Conservation (phyloP, 2,888 invertebrate genomes). For the Eilema griseolum region DNA sequence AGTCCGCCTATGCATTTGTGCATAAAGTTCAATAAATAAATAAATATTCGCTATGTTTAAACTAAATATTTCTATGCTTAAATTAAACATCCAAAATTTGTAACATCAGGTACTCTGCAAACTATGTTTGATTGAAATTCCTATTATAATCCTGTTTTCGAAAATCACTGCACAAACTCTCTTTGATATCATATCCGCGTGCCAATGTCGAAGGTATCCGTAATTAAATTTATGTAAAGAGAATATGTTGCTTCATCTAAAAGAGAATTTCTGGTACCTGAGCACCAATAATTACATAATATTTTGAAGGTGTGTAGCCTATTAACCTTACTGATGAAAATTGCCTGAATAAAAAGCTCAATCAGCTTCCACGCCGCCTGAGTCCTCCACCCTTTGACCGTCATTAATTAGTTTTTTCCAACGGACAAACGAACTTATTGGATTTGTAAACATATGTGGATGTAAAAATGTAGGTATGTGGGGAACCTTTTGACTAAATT, state of each 20-base stretch:
- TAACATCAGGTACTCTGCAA: neutral
- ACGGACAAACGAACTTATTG: slow-evolving; percentile 5
- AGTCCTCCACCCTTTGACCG: slow-evolving; percentile 65
- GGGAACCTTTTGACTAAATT: no score
- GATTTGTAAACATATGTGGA: neutral
- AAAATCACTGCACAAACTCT: slow-evolving; percentile 51
- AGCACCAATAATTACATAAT: slow-evolving; percentile 33
- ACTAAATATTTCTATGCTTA: no score
- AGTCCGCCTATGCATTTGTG: no score
- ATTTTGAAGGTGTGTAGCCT: slow-evolving; percentile 45
- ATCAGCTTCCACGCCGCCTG: slow-evolving; percentile 63
- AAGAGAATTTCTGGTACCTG: slow-evolving; percentile 21
- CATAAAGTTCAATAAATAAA: no score
- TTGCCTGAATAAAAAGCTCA: slow-evolving; percentile 62
- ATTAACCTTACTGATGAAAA: slow-evolving; percentile 60
- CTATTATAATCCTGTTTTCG: slow-evolving; percentile 45
- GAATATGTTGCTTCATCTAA: slow-evolving; percentile 24
- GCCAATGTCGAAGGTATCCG: slow-evolving; percentile 54
- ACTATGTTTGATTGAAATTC: slow-evolving; percentile 36
- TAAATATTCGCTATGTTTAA: no score
- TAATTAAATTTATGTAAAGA: slow-evolving; percentile 59
- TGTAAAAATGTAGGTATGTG: no score
- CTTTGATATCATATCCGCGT: slow-evolving; percentile 60
- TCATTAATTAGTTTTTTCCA: slow-evolving; percentile 76
- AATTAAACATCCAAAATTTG: no score